A percentile compares a stretch with the other conserved stretches of the same genome.
Evolutionary conservation across 1,140 invertebrate genomes (phyloP).

Genomic region (Vollenhovia emeryi): DNA sequence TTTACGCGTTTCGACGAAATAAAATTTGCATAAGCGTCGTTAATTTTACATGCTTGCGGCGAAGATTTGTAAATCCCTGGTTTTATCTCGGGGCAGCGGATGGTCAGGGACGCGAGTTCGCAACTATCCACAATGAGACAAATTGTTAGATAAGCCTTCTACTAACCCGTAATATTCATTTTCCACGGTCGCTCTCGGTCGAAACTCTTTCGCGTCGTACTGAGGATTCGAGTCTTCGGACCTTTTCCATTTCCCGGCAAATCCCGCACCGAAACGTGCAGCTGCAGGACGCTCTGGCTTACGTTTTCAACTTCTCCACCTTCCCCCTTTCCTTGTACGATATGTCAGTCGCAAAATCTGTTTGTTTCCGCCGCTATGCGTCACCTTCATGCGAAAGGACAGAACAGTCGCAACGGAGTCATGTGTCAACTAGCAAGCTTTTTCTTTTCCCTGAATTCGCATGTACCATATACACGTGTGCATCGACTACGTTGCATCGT

Average conservation of each 20-base stretch:
- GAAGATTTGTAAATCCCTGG: neutral
- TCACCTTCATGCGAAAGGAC: conserved; percentile 19
- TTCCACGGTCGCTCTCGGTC: conserved; percentile 30
- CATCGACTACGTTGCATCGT: too few relatives aligned
- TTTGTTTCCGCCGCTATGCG: conserved; percentile 36
- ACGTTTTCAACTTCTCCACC: conserved; percentile 48
- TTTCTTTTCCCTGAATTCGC: neutral
- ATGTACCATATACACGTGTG: neutral
- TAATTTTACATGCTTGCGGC: conserved; percentile 13
- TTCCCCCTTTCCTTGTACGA: neutral
- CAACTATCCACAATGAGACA: conserved; percentile 40
- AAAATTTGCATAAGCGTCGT: conserved; percentile 25
- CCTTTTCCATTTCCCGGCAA: conserved; percentile 62
- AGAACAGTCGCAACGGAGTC: conserved; percentile 26
- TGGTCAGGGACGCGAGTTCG: neutral
- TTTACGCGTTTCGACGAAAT: conserved; percentile 10
- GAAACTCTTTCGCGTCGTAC: conserved; percentile 46
- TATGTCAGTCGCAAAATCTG: conserved; percentile 40
- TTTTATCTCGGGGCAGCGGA: neutral
- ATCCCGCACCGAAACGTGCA: conserved; percentile 42
- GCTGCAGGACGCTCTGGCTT: conserved; percentile 42
- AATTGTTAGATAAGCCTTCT: conserved; percentile 28
- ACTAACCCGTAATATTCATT: conserved; percentile 56
- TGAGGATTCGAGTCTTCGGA: conserved; percentile 48
- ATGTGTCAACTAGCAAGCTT: conserved; percentile 30